These are phyloP conservation scores for Drosophila guanche DNA, from an alignment of 1,140 invertebrate species.

Conservation along the genomic window DNA sequence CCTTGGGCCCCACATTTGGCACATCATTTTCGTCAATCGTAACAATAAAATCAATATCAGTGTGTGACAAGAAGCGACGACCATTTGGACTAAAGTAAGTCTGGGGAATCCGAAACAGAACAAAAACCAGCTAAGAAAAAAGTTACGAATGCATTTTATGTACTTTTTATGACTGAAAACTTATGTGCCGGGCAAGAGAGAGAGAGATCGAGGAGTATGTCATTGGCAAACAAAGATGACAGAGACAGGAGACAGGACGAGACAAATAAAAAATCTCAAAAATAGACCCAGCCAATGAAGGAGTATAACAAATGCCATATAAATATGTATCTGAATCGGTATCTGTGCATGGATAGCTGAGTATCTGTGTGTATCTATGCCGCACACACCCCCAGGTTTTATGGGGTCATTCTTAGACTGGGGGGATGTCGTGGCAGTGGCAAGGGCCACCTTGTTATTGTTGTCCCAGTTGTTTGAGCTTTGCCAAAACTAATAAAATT, in stretches of 20 bases:
- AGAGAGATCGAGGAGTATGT: not conserved
- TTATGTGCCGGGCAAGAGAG: conserved; percentile 63
- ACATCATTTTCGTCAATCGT: conserved; percentile 76
- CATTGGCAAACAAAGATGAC: conserved; percentile 8
- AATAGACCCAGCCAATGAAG: conserved; percentile 58
- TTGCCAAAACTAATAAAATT: conserved; percentile 81
- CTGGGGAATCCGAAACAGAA: conserved; percentile 11
- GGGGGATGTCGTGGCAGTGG: not conserved
- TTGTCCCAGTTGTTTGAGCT: conserved; percentile 79
- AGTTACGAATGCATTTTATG: conserved; percentile 79
- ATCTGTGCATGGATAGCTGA: conserved; percentile 31
- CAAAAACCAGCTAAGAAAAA: conserved; percentile 33
- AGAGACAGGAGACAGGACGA: conserved; percentile 27
- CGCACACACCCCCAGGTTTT: conserved; percentile 51
- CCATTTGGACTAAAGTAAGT: conserved; percentile 25
- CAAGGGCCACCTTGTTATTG: conserved; percentile 62
- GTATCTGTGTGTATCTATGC: conserved; percentile 41
- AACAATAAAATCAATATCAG: conserved; percentile 76
- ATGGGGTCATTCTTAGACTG: conserved; percentile 51
- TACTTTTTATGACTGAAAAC: conserved; percentile 80
- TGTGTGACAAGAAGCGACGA: not conserved
- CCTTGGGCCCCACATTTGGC: conserved; percentile 52
- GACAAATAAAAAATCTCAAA: conserved; percentile 38
- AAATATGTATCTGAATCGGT: conserved; percentile 62
- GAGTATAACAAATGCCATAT: conserved; percentile 76